phyloP scores from a whole-genome alignment of 1,140 invertebrate species.

The Camponotus pennsylvanicus region DNA sequence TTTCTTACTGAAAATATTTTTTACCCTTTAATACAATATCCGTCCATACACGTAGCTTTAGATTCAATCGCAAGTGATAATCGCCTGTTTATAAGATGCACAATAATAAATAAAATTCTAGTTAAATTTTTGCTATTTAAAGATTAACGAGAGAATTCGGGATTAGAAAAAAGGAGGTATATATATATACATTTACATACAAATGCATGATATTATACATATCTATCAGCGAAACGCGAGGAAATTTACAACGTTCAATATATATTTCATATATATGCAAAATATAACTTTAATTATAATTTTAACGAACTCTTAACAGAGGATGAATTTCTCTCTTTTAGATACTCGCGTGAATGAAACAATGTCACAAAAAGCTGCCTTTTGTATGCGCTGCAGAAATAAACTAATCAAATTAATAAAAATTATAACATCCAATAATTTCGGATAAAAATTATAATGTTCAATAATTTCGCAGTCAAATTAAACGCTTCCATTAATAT shows the following conservation, averaged over 20 bases:
- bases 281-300: slow-evolving; percentile 3
- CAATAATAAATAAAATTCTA: slow-evolving; percentile 22
- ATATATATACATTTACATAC: not conserved
- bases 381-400: slow-evolving; percentile 16
- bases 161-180: not conserved
- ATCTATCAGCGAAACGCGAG: not conserved
- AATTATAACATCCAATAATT: not conserved
- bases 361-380: slow-evolving; percentile 43
- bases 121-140: slow-evolving; percentile 19
- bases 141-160: not conserved
- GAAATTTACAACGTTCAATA: not conserved
- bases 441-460: not conserved
- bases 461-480: not conserved
- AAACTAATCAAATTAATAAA: not conserved
- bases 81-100: slow-evolving; percentile 24
- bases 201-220: not conserved
- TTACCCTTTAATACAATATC: slow-evolving; percentile 66
- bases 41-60: slow-evolving; percentile 67
- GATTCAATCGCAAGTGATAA: slow-evolving; percentile 17
- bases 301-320: not conserved
- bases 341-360: slow-evolving; percentile 9
- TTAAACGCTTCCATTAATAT: not conserved
- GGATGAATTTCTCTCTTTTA: slow-evolving; percentile 1
- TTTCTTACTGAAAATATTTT: slow-evolving; percentile 31
- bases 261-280: not conserved